Conservation (phyloP, 2,113 vertebrate genomes). For the Trematocara variabile region DNA sequence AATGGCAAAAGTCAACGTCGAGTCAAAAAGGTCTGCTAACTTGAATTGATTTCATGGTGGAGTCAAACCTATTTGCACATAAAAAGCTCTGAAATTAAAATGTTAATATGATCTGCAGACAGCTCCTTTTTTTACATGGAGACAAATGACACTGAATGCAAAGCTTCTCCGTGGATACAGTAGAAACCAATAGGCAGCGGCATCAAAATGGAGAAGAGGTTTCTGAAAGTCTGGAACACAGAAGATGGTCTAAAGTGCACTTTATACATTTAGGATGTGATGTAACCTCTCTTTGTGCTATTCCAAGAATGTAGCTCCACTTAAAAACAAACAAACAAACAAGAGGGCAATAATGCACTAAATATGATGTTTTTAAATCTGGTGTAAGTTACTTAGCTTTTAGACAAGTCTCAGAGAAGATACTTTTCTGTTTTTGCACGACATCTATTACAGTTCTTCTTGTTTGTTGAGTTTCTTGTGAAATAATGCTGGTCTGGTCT, state of each 20-base stretch:
- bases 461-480: background rate
- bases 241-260: constrained; percentile 13
- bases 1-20: background rate
- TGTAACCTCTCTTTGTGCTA: background rate
- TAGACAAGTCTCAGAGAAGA: background rate
- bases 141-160: background rate
- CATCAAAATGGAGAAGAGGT: background rate
- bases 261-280: constrained; percentile 15
- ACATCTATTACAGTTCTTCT: background rate
- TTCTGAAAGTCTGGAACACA: background rate
- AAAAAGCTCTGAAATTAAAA: constrained; percentile 10
- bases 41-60: constrained; percentile 12
- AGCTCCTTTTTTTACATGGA: background rate
- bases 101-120: background rate
- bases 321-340: background rate
- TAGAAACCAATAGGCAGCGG: background rate
- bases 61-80: constrained; percentile 14
- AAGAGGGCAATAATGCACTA: background rate
- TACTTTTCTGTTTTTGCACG: background rate
- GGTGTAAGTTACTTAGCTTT: background rate
- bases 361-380: background rate
- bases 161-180: background rate
- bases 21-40: background rate
- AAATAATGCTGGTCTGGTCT: background rate
- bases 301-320: background rate